phyloP scores from a whole-genome alignment of 2,888 invertebrate species.

The Lobophora halterata region DNA sequence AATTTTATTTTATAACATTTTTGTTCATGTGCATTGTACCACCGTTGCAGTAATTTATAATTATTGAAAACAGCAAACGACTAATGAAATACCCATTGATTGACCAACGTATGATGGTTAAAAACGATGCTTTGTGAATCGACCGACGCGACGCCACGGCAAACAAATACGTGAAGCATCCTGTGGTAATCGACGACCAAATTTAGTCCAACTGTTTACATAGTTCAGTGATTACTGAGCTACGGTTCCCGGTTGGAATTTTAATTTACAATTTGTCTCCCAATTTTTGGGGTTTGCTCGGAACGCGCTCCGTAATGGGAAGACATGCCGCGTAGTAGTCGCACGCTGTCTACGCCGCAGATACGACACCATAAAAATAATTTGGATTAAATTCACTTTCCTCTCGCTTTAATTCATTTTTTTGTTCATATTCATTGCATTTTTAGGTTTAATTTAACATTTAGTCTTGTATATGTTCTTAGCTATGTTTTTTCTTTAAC shows the following conservation, averaged over 20 bases:
- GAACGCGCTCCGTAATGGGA: constrained; percentile 62
- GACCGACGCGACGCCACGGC: constrained; percentile 8
- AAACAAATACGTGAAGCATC: constrained; percentile 17
- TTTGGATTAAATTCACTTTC: constrained; percentile 46
- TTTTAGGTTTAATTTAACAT: too few species aligned
- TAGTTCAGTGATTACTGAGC: constrained; percentile 40
- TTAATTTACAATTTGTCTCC: constrained; percentile 68
- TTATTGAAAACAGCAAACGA: constrained; percentile 8
- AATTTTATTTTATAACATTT: constrained; percentile 26
- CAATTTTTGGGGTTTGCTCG: constrained; percentile 55
- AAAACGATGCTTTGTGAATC: constrained; percentile 16
- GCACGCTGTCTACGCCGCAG: constrained; percentile 54
- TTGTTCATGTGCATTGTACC: constrained; percentile 24
- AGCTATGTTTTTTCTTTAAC: too few species aligned
- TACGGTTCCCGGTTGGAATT: constrained; percentile 51
- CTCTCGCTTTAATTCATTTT: constrained; percentile 21
- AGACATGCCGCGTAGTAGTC: constrained; percentile 56
- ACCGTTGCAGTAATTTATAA: constrained; percentile 20
- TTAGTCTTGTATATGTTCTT: too few species aligned
- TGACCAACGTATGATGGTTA: constrained; percentile 16
- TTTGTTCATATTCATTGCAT: too few species aligned
- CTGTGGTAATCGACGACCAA: constrained; percentile 33
- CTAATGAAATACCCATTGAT: constrained; percentile 11
- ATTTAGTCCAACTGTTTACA: constrained; percentile 36
- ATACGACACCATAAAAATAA: constrained; percentile 41